A percentile compares a stretch with the other conserved stretches of the same genome.
Conservation (phyloP, 2,888 invertebrate species). For the Ochropleura plecta region DNA sequence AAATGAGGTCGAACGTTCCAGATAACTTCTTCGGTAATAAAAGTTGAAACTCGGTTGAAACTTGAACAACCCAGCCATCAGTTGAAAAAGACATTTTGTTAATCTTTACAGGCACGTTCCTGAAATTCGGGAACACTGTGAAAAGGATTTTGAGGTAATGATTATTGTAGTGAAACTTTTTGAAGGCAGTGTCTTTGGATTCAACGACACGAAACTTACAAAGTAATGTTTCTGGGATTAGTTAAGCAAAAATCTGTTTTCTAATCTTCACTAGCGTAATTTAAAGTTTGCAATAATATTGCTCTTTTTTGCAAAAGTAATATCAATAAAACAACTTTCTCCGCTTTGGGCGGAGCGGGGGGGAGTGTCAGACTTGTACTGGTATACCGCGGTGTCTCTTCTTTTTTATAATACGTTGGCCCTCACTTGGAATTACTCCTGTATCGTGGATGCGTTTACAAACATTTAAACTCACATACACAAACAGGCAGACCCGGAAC, state of each 20-base stretch:
- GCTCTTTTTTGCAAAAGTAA: too few relatives aligned
- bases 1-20: conserved; percentile 47
- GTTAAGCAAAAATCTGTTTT: background rate
- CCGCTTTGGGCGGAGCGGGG: too few relatives aligned
- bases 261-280: too few relatives aligned
- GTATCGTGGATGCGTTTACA: too few relatives aligned
- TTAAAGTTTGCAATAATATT: too few relatives aligned
- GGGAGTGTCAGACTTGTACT: too few relatives aligned
- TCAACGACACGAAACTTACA: background rate
- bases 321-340: too few relatives aligned
- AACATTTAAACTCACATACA: too few relatives aligned
- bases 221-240: background rate
- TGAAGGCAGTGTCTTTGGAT: background rate
- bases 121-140: conserved; percentile 8
- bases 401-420: too few relatives aligned
- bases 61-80: conserved; percentile 36
- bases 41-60: conserved; percentile 53
- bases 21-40: conserved; percentile 60
- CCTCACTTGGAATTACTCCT: too few relatives aligned
- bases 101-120: conserved; percentile 43
- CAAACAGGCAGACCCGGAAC: too few relatives aligned
- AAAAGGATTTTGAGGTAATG: conserved; percentile 22
- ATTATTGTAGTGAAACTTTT: conserved; percentile 9
- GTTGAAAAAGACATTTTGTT: conserved; percentile 46
- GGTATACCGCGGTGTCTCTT: too few relatives aligned